phyloP scores from a whole-genome alignment of 2,888 invertebrate genomes.

The Thymelicus acteon region DNA sequence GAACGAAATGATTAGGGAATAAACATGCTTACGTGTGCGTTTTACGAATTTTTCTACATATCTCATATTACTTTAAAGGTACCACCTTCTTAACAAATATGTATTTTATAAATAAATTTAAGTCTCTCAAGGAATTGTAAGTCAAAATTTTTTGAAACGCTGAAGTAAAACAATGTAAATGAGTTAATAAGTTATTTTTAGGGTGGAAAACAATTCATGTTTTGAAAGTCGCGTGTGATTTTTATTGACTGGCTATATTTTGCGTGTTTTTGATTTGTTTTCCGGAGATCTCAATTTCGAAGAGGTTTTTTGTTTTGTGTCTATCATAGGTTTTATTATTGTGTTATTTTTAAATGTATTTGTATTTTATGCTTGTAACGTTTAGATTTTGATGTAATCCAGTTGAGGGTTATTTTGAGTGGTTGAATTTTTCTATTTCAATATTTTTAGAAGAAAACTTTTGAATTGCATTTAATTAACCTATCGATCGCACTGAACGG shows the following conservation, averaged over 20 bases:
- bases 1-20: too few relatives aligned
- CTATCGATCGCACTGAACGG: neutral
- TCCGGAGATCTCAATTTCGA: slow-evolving; percentile 61
- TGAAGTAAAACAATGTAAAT: too few relatives aligned
- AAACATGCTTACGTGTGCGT: too few relatives aligned
- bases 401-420: neutral
- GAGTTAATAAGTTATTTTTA: too few relatives aligned
- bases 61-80: too few relatives aligned
- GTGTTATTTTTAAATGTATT: slow-evolving; percentile 39
- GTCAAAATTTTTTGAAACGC: too few relatives aligned
- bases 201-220: slow-evolving; percentile 8
- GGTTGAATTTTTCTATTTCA: neutral
- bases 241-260: slow-evolving; percentile 43
- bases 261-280: slow-evolving; percentile 44
- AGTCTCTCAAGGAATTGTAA: too few relatives aligned
- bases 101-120: too few relatives aligned
- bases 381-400: neutral
- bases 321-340: slow-evolving; percentile 40
- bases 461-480: neutral
- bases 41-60: too few relatives aligned
- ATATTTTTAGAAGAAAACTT: neutral
- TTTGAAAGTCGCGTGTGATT: slow-evolving; percentile 24
- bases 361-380: slow-evolving; percentile 39
- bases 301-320: slow-evolving; percentile 45
- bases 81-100: too few relatives aligned